phyloP scores from a whole-genome alignment of 2,113 vertebrate genomes.

The Myotis brandtii region DNA sequence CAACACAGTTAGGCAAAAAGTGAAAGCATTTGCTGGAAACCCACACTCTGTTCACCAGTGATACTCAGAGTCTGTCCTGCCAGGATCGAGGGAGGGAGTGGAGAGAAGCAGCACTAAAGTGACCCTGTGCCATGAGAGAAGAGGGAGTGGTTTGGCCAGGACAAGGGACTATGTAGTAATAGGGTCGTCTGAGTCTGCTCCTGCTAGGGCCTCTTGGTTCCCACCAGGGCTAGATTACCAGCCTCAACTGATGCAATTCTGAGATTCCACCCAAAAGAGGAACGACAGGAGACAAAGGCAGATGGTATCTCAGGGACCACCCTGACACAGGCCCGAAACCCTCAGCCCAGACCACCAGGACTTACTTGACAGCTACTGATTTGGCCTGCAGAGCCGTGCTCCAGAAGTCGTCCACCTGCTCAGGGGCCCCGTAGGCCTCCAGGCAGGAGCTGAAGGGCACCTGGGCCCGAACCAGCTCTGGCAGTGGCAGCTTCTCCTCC shows the following conservation, averaged over 20 bases:
- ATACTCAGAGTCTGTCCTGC: background rate
- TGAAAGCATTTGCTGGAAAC: background rate
- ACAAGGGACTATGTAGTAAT: background rate
- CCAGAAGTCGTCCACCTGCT: conserved; percentile 98
- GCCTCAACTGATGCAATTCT: background rate
- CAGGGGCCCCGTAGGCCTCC: conserved; percentile 95
- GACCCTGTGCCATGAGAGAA: background rate
- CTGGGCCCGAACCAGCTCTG: conserved; percentile 93
- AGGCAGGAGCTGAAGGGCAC: conserved; percentile 97
- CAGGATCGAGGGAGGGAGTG: background rate
- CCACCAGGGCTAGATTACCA: background rate
- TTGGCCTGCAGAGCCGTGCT: conserved; percentile 98
- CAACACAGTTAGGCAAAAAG: background rate
- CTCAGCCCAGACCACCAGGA: background rate
- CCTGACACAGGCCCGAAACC: background rate
- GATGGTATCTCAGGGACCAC: background rate
- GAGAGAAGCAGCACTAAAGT: background rate
- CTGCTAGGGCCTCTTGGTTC: background rate
- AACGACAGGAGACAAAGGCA: background rate
- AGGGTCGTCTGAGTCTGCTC: background rate
- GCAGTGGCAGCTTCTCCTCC: conserved; percentile 89
- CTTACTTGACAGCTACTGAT: conserved; percentile 98
- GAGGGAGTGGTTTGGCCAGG: background rate
- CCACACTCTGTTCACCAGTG: background rate
- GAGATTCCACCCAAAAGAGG: background rate